Evolutionary conservation across 2,888 invertebrate genomes (phyloP), one percentile per base, ranked within the genome.

Genomic region (Heliconius ismenius): DNA sequence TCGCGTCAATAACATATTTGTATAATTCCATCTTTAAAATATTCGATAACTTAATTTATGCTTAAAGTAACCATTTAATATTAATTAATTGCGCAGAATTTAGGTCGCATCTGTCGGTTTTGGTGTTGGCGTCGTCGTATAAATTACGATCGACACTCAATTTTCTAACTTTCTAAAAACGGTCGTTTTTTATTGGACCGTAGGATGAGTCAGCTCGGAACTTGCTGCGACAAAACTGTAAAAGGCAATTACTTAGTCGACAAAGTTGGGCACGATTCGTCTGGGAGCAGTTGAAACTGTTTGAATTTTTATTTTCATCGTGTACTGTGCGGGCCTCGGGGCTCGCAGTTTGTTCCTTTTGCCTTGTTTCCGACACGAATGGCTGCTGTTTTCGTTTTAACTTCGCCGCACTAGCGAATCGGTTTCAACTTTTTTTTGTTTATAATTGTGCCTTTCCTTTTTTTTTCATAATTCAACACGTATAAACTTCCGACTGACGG

Each of bases 211-310:
- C 89, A 88, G 87, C 85, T 79, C 83, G 83, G 83, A 86, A 88
- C 87, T 89, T 82, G 84, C 79, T 85, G 84, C 86, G 88, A 87
- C 87, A 83, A 80, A 87, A 88, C 88, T 89, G 86, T 88, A 89
- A 88, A 89, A 87, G 90, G 86, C 89, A 89, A 91, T 91, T 90
- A 91, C 90, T 91, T 89, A 88, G 89, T 85, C 85, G 84, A 83
- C 83, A 81, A 87, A 87, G 86, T 89, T 88, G 83, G 81, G 83
- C 85, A 85, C 86, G 86, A 83, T 82, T 83, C 88, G 85, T 82
- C 84, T 79, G 87, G 86, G 88, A 86, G 79, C 83, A 80, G 84
- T 87, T 79, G 74, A 74, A 77, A 70, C 77, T 77, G 74, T 78
- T 79, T 77, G 78, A 65, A 80, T 62, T 80, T 76, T 78, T 80